Evolutionary conservation across 37 sponge, comb jelly and placozoan species (phyloP).

Genomic region (Spongilla lacustris): DNA sequence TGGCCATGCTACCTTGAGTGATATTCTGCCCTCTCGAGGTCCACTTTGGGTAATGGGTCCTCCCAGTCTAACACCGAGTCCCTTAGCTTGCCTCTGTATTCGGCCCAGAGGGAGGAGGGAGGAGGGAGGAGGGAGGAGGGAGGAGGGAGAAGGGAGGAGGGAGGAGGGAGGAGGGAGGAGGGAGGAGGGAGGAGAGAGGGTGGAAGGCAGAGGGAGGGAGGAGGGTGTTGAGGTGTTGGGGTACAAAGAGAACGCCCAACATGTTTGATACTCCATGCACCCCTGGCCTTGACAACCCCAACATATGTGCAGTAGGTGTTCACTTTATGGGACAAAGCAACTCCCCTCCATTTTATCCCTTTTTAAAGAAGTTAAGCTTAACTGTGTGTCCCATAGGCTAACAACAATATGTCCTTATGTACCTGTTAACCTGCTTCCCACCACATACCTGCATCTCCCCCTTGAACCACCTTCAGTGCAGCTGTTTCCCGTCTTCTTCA

Average conservation of each 20-base stretch:
- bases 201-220: neutral
- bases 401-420: too few relatives aligned
- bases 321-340: too few relatives aligned
- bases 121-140: neutral
- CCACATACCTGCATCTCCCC: slow-evolving; percentile 76
- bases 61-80: slow-evolving; percentile 98
- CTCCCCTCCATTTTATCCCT: too few relatives aligned
- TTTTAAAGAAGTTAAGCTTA: too few relatives aligned
- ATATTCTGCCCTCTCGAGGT: slow-evolving; percentile 73
- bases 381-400: too few relatives aligned
- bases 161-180: neutral
- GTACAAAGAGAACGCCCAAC: too few relatives aligned
- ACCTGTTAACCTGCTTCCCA: neutral
- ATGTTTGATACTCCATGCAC: too few relatives aligned
- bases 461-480: slow-evolving; percentile 81
- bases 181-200: neutral
- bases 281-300: too few relatives aligned
- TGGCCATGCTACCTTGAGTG: slow-evolving; percentile 67
- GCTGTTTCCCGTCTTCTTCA: slow-evolving; percentile 81
- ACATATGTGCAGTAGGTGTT: too few relatives aligned
- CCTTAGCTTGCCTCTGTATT: slow-evolving; percentile 80
- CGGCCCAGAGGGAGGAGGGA: neutral
- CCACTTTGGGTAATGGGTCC: slow-evolving; percentile 81
- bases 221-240: neutral
- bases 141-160: neutral